phyloP scores from a whole-genome alignment of 2,113 vertebrate species.

The Galemys pyrenaicus region DNA sequence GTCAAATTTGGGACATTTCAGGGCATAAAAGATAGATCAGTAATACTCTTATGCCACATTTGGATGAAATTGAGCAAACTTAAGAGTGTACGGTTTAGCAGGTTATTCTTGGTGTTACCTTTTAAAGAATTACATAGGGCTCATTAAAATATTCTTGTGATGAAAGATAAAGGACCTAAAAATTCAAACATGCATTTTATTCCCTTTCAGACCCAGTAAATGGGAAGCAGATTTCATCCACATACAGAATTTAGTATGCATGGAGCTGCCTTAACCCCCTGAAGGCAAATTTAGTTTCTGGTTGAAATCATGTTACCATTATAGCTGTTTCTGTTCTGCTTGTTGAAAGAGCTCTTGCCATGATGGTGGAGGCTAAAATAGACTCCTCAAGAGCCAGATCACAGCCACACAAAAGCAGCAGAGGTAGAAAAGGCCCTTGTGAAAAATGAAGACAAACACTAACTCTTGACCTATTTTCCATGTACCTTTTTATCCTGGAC shows the following conservation, averaged over 20 bases:
- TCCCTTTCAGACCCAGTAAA: background rate
- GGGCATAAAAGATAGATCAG: background rate
- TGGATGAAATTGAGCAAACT: conserved; percentile 33
- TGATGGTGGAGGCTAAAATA: conserved; percentile 21
- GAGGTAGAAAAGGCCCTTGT: background rate
- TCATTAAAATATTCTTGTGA: conserved; percentile 46
- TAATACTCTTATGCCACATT: conserved; percentile 31
- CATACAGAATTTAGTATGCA: conserved; percentile 38
- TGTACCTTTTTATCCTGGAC: background rate
- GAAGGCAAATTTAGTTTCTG: conserved; percentile 58
- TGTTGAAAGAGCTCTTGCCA: conserved; percentile 6
- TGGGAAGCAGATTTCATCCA: background rate
- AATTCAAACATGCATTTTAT: conserved; percentile 37
- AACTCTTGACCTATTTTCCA: background rate
- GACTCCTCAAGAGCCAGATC: background rate
- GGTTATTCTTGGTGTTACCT: conserved; percentile 52
- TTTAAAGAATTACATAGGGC: conserved; percentile 54
- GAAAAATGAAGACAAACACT: background rate
- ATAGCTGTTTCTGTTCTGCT: conserved; percentile 9
- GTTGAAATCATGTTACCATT: conserved; percentile 40
- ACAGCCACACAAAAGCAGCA: background rate
- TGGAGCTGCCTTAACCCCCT: background rate
- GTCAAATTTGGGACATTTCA: conserved; percentile 23
- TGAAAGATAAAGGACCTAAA: conserved; percentile 46
- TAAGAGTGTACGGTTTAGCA: background rate